Conservation (phyloP, 2,888 invertebrate genomes). For the Chaitophorus viminalis region DNA sequence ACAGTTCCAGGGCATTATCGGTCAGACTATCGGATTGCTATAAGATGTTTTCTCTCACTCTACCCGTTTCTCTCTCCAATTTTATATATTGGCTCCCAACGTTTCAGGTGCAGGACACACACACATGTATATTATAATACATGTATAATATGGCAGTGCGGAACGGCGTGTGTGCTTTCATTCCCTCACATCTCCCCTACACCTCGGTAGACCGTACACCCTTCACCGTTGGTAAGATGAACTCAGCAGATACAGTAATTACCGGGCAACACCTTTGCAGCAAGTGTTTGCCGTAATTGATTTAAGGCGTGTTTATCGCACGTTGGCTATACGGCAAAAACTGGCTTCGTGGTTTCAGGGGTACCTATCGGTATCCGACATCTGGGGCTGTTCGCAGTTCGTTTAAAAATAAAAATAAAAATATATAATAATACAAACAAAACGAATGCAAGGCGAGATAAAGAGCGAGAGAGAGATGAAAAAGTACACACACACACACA, state of each 20-base stretch:
- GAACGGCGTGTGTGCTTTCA: slow-evolving; percentile 40
- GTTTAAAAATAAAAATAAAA: background rate
- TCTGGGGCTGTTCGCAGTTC: slow-evolving; percentile 57
- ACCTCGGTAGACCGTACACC: background rate
- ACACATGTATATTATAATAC: slow-evolving; percentile 9
- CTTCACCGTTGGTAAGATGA: slow-evolving; percentile 42
- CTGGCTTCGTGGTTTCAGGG: slow-evolving; percentile 58
- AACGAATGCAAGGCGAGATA: slow-evolving; percentile 63
- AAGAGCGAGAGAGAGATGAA: slow-evolving; percentile 59
- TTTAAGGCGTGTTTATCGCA: slow-evolving; percentile 61
- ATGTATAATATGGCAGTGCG: slow-evolving; percentile 24
- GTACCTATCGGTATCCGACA: slow-evolving; percentile 58
- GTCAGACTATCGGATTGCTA: slow-evolving; percentile 57
- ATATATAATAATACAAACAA: slow-evolving; percentile 47
- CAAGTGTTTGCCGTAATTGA: slow-evolving; percentile 60
- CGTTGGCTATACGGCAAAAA: slow-evolving; percentile 20
- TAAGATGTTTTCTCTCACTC: slow-evolving; percentile 2
- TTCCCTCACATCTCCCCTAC: background rate
- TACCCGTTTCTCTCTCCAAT: slow-evolving; percentile 2
- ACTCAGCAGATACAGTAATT: slow-evolving; percentile 63
- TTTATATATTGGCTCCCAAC: slow-evolving; percentile 35
- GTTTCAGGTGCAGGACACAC: slow-evolving; percentile 33
- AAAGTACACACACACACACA: slow-evolving; percentile 41
- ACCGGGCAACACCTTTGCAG: slow-evolving; percentile 63
- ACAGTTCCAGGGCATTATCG: slow-evolving; percentile 58